Evolutionary conservation across 2,797 vertebrate genomes (phyloP).

Genomic region (Zenarchopterus dispar): DNA sequence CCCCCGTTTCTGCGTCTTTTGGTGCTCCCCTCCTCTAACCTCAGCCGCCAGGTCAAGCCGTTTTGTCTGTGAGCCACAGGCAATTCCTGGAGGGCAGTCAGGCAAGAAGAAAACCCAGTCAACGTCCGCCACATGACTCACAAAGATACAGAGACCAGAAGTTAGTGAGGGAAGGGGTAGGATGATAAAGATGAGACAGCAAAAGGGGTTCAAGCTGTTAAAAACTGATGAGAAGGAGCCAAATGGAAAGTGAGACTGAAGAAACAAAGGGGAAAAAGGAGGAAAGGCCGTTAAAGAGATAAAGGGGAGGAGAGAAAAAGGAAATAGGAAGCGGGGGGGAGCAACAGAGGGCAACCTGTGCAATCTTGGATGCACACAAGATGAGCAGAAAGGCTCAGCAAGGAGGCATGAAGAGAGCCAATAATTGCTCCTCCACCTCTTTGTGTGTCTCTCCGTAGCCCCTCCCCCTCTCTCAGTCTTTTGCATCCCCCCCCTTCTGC

Average conservation of each 20-base stretch:
- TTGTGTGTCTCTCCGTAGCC: neutral
- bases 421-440: conserved; percentile 39
- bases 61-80: conserved; percentile 67
- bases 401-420: conserved; percentile 63
- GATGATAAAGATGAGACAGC: conserved; percentile 56
- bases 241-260: conserved; percentile 45
- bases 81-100: conserved; percentile 82
- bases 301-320: conserved; percentile 28
- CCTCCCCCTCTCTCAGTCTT: conserved; percentile 4
- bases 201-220: conserved; percentile 50
- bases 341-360: conserved; percentile 72
- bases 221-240: conserved; percentile 52
- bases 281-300: conserved; percentile 52
- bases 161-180: conserved; percentile 19
- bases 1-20: conserved; percentile 23
- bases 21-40: conserved; percentile 37
- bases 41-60: conserved; percentile 64
- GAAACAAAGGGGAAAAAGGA: conserved; percentile 28
- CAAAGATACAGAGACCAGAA: conserved; percentile 30
- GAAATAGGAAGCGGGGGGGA: conserved; percentile 40
- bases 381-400: conserved; percentile 66
- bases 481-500: conserved; percentile 1
- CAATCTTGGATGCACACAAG: conserved; percentile 68
- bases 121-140: conserved; percentile 65
- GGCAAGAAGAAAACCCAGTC: conserved; percentile 70